Evolutionary conservation across 1,140 invertebrate species (phyloP).

Genomic region (Lamellibrachia luymesi): DNA sequence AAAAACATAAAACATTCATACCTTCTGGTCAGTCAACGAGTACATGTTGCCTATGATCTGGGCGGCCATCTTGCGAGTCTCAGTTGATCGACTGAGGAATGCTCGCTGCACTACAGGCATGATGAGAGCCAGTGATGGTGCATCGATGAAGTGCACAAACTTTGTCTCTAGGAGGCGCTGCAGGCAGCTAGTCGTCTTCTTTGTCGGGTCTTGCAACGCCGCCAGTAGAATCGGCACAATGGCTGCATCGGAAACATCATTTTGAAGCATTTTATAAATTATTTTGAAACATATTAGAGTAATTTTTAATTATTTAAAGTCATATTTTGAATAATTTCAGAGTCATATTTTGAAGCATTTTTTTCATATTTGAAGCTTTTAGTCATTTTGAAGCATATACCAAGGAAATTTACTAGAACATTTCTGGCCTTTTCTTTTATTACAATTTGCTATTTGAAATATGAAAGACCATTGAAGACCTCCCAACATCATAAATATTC

Average conservation of each 20-base stretch:
- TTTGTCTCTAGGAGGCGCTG: constrained; percentile 93
- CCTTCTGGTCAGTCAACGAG: constrained; percentile 95
- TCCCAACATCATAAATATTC: no score
- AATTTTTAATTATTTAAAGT: no score
- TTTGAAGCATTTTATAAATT: neutral
- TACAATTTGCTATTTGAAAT: no score
- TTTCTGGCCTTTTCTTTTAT: no score
- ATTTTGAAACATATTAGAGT: neutral
- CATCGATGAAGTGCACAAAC: constrained; percentile 99
- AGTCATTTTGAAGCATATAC: no score
- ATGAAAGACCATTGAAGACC: no score
- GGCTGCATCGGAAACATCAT: constrained; percentile 32
- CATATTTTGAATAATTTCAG: neutral
- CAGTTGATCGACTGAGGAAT: constrained; percentile 94
- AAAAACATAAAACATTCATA: constrained; percentile 30
- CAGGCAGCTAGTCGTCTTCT: constrained; percentile 88
- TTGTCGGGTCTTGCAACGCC: constrained; percentile 94
- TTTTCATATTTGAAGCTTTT: no score
- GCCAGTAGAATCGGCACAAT: constrained; percentile 67
- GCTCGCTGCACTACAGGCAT: constrained; percentile 98
- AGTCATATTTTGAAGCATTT: no score
- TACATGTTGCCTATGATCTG: constrained; percentile 99
- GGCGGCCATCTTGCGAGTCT: constrained; percentile 98
- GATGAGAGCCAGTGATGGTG: constrained; percentile 94
- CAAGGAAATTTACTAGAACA: no score